phyloP scores from a whole-genome alignment of 2,797 vertebrate genomes.

The Microcaecilia unicolor region DNA sequence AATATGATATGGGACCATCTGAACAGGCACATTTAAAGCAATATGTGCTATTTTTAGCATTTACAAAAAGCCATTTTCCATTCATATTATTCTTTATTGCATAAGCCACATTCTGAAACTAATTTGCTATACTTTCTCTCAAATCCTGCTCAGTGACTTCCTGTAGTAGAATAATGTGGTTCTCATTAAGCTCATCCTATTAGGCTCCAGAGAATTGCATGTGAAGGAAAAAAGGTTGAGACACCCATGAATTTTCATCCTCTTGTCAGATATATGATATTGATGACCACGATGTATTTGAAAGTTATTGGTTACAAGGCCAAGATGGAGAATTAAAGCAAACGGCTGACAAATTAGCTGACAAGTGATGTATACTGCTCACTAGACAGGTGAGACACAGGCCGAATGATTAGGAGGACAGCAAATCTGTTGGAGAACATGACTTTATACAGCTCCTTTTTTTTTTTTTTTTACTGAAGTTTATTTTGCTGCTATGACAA shows the following conservation, averaged over 20 bases:
- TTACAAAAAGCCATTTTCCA: too few relatives aligned
- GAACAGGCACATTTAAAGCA: too few relatives aligned
- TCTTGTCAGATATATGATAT: constrained; percentile 70
- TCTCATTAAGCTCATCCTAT: constrained; percentile 82
- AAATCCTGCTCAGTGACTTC: constrained; percentile 72
- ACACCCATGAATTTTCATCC: constrained; percentile 61
- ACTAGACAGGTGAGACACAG: constrained; percentile 34
- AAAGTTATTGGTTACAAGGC: constrained; percentile 35
- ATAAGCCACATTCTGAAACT: constrained; percentile 68
- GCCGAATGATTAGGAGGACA: constrained; percentile 48
- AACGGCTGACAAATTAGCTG: constrained; percentile 59
- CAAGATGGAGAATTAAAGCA: constrained; percentile 43
- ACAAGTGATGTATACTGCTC: constrained; percentile 26
- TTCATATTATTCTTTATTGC: too few relatives aligned
- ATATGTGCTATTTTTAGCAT: too few relatives aligned
- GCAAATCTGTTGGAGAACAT: constrained; percentile 42
- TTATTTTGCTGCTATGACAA: constrained; percentile 24
- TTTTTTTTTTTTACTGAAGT: constrained; percentile 31
- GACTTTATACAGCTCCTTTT: constrained; percentile 19
- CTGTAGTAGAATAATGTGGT: constrained; percentile 75
- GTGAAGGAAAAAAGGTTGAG: constrained; percentile 53
- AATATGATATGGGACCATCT: too few relatives aligned
- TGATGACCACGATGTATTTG: constrained; percentile 63
- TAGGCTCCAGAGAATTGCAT: constrained; percentile 61
- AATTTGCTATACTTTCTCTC: constrained; percentile 69